A percentile compares a stretch with the other conserved stretches of the same genome.
Evolutionary conservation across 2,888 invertebrate species (phyloP).

Genomic region (Polydesmus complanatus): DNA sequence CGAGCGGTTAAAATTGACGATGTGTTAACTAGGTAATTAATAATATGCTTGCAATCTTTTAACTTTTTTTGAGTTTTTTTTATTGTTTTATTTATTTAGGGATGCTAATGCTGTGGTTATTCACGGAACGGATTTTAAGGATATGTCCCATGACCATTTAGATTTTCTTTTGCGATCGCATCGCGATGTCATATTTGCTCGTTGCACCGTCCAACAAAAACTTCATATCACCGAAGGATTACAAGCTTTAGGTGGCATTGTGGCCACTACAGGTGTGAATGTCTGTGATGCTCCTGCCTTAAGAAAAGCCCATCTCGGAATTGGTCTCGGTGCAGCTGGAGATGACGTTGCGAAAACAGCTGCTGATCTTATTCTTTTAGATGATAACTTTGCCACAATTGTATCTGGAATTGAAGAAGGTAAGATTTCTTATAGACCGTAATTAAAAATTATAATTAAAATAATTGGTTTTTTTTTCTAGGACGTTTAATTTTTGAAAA

Average conservation of each 20-base stretch:
- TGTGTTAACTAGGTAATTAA: constrained; percentile 32
- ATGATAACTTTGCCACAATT: constrained; percentile 21
- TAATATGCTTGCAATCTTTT: not conserved
- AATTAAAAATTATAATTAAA: not conserved
- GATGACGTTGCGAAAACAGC: constrained; percentile 19
- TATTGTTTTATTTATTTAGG: constrained; percentile 2
- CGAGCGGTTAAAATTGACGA: constrained; percentile 39
- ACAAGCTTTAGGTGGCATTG: constrained; percentile 39
- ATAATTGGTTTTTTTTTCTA: constrained; percentile 18
- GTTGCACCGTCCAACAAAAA: constrained; percentile 56
- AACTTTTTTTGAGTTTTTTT: not conserved
- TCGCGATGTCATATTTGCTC: constrained; percentile 21
- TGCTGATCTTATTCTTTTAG: constrained; percentile 20
- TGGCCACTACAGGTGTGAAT: constrained; percentile 42
- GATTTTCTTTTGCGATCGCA: constrained; percentile 14
- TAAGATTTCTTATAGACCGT: constrained; percentile 1
- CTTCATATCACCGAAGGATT: constrained; percentile 44
- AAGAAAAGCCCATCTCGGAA: constrained; percentile 39
- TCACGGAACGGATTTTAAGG: constrained; percentile 22
- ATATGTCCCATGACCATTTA: constrained; percentile 28
- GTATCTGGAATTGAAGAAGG: constrained; percentile 21
- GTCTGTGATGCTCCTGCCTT: constrained; percentile 42
- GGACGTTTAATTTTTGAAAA: constrained; percentile 40
- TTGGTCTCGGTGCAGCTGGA: not conserved
- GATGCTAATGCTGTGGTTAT: constrained; percentile 21